Conservation (phyloP, 2,797 vertebrate genomes). For the Iguana delicatissima region DNA sequence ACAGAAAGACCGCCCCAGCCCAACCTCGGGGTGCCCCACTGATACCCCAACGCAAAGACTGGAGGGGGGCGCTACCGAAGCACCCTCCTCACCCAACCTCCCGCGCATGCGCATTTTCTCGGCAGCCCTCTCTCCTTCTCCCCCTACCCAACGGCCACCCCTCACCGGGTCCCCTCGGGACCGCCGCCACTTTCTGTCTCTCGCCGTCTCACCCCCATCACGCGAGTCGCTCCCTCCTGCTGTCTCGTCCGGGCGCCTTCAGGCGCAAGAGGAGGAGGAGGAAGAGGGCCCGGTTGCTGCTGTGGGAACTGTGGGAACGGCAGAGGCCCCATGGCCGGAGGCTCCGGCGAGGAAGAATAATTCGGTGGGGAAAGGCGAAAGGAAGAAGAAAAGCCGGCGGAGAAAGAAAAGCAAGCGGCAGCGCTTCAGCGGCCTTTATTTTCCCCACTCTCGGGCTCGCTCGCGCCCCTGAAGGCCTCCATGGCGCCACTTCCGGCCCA, state of each 20-base stretch:
- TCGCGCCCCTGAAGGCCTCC: constrained; percentile 45
- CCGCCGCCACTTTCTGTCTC: not conserved
- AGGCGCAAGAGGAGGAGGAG: not conserved
- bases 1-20: too few species aligned
- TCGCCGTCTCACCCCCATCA: not conserved
- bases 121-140: not conserved
- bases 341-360: not conserved
- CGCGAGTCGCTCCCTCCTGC: not conserved
- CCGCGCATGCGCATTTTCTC: not conserved
- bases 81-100: not conserved
- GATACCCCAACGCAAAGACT: rapidly evolving
- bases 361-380: too few species aligned
- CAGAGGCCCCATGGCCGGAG: constrained; percentile 14
- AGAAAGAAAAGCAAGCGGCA: not conserved
- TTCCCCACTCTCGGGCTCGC: not conserved
- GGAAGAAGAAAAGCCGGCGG: not conserved
- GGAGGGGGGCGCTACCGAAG: too few species aligned
- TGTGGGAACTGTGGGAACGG: not conserved
- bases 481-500: constrained; percentile 41
- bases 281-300: not conserved
- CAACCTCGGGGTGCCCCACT: too few species aligned
- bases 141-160: too few species aligned
- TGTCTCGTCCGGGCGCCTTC: not conserved
- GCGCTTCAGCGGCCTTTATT: not conserved
- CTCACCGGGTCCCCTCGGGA: not conserved